Evolutionary conservation across 2,797 vertebrate genomes (phyloP), one percentile per base, ranked within the genome.

Genomic region (Galago senegalensis): DNA sequence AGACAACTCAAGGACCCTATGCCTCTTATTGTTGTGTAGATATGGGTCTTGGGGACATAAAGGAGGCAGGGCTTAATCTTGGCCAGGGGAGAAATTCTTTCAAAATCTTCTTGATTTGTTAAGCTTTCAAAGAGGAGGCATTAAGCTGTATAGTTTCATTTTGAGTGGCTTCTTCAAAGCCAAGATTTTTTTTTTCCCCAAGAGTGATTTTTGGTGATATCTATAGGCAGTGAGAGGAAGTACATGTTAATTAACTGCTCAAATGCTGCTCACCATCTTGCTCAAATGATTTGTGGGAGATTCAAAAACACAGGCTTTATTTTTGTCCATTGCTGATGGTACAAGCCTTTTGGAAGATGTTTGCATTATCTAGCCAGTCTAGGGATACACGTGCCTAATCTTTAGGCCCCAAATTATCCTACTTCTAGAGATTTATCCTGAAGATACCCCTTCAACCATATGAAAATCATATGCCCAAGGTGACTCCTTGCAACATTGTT

Each of bases 81-180:
- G 29, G 63, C 58, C 31, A 7, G 67, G 40, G 49, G 21, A 85
- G 82, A 76, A 79, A 53, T 23, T 63, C 29, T 49, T 7, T 2
- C 49, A 89, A 58, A 93, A 80, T 76, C 49, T 53, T 84, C 67
- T 88, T 95, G 31, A 27, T 95, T 83, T 91, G 12, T 69, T 67
- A 72, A 29, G 5, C 40, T 91, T 94, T 49, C 75, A 60, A 89
- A 95, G 77, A 9, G 46, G 89, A 83, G 43, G 85, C 37, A 31
- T 53, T 56, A 63, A 89, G 31, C 31, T 87, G 4, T 53, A 25
- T 34, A 43, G 85, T 87, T 69, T 27, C 60, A 82, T 79, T 31
- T 25, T 91, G 46, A 80, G 31, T 58, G 63, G 16, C 46, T 40
- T 73, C 2, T 40, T 95, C 56, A 89, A 92, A 91, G 21, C 23